Conservation (phyloP, 2,113 vertebrate genomes). For the Gopherus flavomarginatus region DNA sequence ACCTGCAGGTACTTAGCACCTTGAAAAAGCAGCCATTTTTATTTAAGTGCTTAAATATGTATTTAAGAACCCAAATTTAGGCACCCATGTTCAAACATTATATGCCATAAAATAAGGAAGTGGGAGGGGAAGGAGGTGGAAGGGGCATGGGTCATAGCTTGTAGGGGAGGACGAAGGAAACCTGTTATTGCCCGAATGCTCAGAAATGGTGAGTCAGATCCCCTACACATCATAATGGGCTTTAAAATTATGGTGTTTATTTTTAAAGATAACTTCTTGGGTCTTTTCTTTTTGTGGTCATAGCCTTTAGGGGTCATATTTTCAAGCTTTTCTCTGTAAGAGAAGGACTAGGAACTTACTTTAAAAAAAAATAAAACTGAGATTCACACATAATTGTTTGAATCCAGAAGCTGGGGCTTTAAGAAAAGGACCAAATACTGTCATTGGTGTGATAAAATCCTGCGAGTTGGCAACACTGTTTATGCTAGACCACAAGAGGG, state of each 20-base stretch:
- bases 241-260: background rate
- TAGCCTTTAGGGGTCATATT: background rate
- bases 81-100: background rate
- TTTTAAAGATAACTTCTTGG: background rate
- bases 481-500: background rate
- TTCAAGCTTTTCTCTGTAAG: background rate
- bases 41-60: background rate
- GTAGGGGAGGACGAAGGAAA: background rate
- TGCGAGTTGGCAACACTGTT: background rate
- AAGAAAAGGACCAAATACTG: background rate
- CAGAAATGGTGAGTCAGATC: background rate
- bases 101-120: constrained; percentile 15
- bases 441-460: constrained; percentile 1
- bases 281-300: background rate
- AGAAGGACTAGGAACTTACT: background rate
- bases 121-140: constrained; percentile 28
- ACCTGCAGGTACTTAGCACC: background rate
- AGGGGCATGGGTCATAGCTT: constrained; percentile 6
- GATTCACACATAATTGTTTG: background rate
- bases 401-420: background rate
- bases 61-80: background rate
- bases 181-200: background rate
- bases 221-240: background rate
- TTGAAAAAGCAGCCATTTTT: background rate
- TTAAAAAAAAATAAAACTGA: background rate